Percentiles rank a stretch among this genome's conserved stretches.
These are phyloP conservation scores for Oryzias celebensis DNA, from an alignment of 2,113 vertebrate species.

Conservation along the genomic window DNA sequence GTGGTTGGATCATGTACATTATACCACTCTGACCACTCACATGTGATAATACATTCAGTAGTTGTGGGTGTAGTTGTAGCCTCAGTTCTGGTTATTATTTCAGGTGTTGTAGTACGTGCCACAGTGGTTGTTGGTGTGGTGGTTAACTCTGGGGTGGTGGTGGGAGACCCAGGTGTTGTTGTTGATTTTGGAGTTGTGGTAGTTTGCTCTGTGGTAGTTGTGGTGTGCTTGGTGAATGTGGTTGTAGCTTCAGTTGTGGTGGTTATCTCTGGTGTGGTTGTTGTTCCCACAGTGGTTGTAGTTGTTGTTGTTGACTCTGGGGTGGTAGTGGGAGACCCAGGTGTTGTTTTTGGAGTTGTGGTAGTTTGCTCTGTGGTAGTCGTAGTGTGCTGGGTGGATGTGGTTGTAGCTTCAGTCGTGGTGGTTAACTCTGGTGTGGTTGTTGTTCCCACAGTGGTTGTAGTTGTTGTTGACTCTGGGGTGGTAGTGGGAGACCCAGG, in stretches of 20 bases:
- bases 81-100: not conserved
- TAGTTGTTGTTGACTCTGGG: not conserved
- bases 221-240: not conserved
- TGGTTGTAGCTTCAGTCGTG: not conserved
- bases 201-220: not conserved
- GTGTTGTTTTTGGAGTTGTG: not conserved
- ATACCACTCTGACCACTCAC: conserved; percentile 61
- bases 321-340: not conserved
- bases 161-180: not conserved
- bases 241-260: not conserved
- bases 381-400: not conserved
- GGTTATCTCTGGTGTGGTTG: not conserved
- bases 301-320: not conserved
- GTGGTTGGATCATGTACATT: conserved; percentile 13
- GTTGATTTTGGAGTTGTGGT: not conserved
- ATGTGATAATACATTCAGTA: conserved; percentile 18
- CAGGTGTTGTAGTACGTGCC: not conserved
- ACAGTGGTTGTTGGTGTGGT: not conserved
- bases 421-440: not conserved
- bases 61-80: not conserved
- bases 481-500: not conserved
- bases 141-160: not conserved
- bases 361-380: not conserved
- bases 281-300: not conserved
- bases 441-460: not conserved